phyloP scores from a whole-genome alignment of 1,140 invertebrate genomes.

The Drosophila sp. region DNA sequence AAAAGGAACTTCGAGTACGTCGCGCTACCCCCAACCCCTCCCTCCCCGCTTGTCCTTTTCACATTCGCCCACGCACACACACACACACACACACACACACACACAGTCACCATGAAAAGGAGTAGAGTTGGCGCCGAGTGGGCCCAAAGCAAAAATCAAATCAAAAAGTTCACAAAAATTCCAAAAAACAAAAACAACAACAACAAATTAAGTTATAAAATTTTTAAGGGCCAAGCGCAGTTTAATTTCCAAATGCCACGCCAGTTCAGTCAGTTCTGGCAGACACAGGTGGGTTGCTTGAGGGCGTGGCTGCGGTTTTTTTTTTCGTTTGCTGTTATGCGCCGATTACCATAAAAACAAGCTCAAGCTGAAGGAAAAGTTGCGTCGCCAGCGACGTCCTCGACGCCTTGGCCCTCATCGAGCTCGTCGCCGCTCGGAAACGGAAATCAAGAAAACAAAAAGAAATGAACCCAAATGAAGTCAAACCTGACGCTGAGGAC shows the following conservation, averaged over 20 bases:
- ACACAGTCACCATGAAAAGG: conserved; percentile 22
- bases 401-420: not conserved
- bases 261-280: conserved; percentile 29
- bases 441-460: conserved; percentile 80
- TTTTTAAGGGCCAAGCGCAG: conserved; percentile 74
- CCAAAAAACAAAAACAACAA: conserved; percentile 66
- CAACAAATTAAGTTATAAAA: conserved; percentile 80
- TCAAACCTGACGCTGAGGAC: conserved; percentile 49
- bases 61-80: conserved; percentile 4
- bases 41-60: not conserved
- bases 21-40: not conserved
- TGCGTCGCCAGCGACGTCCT: conserved; percentile 32
- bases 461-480: conserved; percentile 73
- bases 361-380: conserved; percentile 50
- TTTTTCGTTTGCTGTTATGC: conserved; percentile 52
- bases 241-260: conserved; percentile 78
- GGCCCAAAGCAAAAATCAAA: conserved; percentile 63
- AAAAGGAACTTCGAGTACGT: conserved; percentile 46
- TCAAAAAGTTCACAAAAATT: conserved; percentile 80
- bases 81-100: not conserved
- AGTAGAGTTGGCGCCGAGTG: conserved; percentile 32
- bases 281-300: conserved; percentile 54
- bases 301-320: conserved; percentile 38
- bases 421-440: conserved; percentile 40
- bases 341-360: conserved; percentile 76